These are phyloP conservation scores for Mohoua ochrocephala DNA, from an alignment of 2,113 vertebrate genomes.

Conservation along the genomic window DNA sequence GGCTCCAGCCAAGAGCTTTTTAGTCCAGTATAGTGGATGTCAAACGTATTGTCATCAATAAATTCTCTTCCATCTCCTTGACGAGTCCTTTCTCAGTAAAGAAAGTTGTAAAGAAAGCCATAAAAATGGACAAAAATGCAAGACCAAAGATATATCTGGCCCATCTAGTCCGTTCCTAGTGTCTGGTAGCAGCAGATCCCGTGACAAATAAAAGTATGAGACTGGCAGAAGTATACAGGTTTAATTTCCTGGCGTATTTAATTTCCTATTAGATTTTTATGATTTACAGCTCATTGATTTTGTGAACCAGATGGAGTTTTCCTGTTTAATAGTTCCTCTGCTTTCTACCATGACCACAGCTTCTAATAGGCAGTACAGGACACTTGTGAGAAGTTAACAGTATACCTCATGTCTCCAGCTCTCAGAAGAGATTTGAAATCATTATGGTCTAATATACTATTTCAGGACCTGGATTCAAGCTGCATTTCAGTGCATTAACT, in stretches of 20 bases:
- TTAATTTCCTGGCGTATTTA: background rate
- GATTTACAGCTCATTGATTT: background rate
- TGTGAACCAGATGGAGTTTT: background rate
- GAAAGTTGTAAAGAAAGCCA: background rate
- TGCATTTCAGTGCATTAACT: slow-evolving; percentile 3
- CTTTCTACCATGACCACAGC: background rate
- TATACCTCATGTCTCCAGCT: background rate
- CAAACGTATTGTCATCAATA: background rate
- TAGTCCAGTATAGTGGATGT: background rate
- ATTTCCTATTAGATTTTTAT: background rate
- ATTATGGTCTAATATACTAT: slow-evolving; percentile 14
- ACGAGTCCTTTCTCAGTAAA: slow-evolving; percentile 5
- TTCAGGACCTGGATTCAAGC: slow-evolving; percentile 9
- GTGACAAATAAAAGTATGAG: background rate
- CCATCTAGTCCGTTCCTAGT: background rate
- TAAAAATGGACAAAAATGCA: background rate
- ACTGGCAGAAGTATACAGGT: background rate
- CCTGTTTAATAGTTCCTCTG: background rate
- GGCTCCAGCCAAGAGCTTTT: background rate
- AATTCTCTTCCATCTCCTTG: slow-evolving; percentile 4
- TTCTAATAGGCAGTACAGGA: slow-evolving; percentile 24
- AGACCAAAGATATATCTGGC: background rate
- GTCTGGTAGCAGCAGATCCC: background rate
- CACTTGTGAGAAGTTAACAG: slow-evolving; percentile 29
- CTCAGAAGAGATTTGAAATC: slow-evolving; percentile 4